Evolutionary conservation across 2,888 invertebrate genomes (phyloP), one percentile per base, ranked within the genome.

Genomic region (Napeogenes inachia): DNA sequence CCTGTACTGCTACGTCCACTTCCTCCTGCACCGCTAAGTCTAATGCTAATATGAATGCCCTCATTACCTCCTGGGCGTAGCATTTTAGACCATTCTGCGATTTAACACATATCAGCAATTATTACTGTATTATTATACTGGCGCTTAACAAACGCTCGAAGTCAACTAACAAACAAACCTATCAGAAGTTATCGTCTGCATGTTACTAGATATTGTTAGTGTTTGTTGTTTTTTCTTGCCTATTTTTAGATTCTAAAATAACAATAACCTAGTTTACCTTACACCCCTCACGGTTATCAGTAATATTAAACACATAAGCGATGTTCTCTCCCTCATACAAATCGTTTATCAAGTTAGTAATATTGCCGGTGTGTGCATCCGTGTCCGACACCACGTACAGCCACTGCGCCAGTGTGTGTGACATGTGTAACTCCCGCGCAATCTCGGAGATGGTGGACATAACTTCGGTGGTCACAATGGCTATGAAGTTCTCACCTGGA

Each of bases 311-410:
- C 13, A 95, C 89, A 74, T 95, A 96, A 0, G 96, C 96, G 8
- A 96, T 85, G 78, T 97, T 96, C 72, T 95, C 95, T 0, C 97
- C 97, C 77, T 96, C 96, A 13, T 88, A 89, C 35, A 95, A 81
- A 0, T 93, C 82, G 67, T 92, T 91, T 53, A 92, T 86, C 33
- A 94, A 89, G 21, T 85, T 84, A 0, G 92, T 81, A 4, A 94
- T 76, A 73, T 94, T 92, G 1, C 87, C 85, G 4, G 85, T 82
- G 4, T 81, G 81, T 0, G 72, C 75, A 61, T 91, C 82, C 0
- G 92, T 92, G 62, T 95, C 94, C 0, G 94, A 91, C 58, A 96
- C 87, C 46, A 96, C 89, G 76, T 95, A 96, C n/a, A 97, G 79
- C 96, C 97, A 97, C 76, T 96, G 96, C 67, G 93, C 95, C 71